These are phyloP conservation scores for Apostichopus californicus DNA, from an alignment of 35 echinoderm and acorn worm genomes.

Conservation along the genomic window DNA sequence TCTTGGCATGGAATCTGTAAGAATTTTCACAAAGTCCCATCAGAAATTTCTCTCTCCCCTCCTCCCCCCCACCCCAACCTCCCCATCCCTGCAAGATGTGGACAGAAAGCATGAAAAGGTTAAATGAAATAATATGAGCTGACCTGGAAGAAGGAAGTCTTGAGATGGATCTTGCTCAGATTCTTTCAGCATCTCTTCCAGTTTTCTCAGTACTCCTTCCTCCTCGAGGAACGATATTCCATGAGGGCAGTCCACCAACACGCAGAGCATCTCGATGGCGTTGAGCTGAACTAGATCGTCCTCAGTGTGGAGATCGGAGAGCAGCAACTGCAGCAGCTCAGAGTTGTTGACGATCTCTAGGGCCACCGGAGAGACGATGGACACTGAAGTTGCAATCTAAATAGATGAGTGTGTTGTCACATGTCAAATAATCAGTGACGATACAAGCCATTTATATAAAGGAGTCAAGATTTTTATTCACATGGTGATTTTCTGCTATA, in stretches of 20 bases:
- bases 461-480: too few species aligned
- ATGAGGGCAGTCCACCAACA: slow-evolving; percentile 64
- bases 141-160: slow-evolving; percentile 75
- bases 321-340: slow-evolving; percentile 60
- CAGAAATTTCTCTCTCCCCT: too few species aligned
- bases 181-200: slow-evolving; percentile 69
- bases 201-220: slow-evolving; percentile 70
- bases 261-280: slow-evolving; percentile 82
- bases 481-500: too few species aligned
- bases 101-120: too few species aligned
- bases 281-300: slow-evolving; percentile 90
- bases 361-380: slow-evolving; percentile 28
- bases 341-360: slow-evolving; percentile 58
- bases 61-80: too few species aligned
- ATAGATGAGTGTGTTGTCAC: not conserved
- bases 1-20: too few species aligned
- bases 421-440: too few species aligned
- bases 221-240: slow-evolving; percentile 72
- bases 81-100: too few species aligned
- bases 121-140: not conserved
- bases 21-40: too few species aligned
- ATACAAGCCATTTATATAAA: too few species aligned
- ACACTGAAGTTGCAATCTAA: slow-evolving; percentile 54
- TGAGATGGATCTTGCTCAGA: slow-evolving; percentile 68
- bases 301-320: slow-evolving; percentile 74